phyloP scores from a whole-genome alignment of 2,113 vertebrate species.

The Labeo rohita region DNA sequence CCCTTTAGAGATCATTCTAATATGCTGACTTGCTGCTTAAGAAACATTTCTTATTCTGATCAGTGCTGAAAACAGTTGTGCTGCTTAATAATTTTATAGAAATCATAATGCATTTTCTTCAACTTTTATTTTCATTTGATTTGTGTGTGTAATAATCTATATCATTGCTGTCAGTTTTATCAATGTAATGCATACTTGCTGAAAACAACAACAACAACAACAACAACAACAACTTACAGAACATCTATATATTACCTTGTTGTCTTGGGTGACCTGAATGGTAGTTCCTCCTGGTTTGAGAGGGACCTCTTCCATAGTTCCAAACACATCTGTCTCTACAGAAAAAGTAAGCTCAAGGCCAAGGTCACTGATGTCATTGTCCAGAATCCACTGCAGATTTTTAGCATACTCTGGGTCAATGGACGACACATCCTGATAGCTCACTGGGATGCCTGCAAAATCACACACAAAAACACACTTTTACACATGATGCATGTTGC shows the following conservation, averaged over 20 bases:
- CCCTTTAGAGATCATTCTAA: not conserved
- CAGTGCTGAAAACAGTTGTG: no score
- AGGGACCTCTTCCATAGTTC: constrained; percentile 96
- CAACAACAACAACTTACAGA: no score
- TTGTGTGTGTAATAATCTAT: no score
- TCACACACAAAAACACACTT: constrained; percentile 58
- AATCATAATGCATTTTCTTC: no score
- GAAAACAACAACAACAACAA: no score
- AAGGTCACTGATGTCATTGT: constrained; percentile 97
- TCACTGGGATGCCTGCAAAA: constrained; percentile 91
- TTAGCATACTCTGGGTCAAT: constrained; percentile 99
- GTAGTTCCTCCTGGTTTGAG: constrained; percentile 90
- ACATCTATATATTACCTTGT: constrained; percentile 81
- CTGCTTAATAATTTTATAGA: no score
- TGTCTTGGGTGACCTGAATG: constrained; percentile 94
- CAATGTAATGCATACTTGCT: no score
- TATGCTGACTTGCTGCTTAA: no score
- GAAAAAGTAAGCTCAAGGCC: constrained; percentile 96
- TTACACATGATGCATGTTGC: not conserved
- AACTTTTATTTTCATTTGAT: no score
- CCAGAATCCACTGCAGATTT: constrained; percentile 98
- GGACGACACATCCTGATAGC: constrained; percentile 97
- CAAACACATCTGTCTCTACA: constrained; percentile 96
- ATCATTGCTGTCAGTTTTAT: no score
- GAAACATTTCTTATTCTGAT: no score